Evolutionary conservation across 1,140 invertebrate genomes (phyloP).

Genomic region (Gonioctena quinquepunctata): DNA sequence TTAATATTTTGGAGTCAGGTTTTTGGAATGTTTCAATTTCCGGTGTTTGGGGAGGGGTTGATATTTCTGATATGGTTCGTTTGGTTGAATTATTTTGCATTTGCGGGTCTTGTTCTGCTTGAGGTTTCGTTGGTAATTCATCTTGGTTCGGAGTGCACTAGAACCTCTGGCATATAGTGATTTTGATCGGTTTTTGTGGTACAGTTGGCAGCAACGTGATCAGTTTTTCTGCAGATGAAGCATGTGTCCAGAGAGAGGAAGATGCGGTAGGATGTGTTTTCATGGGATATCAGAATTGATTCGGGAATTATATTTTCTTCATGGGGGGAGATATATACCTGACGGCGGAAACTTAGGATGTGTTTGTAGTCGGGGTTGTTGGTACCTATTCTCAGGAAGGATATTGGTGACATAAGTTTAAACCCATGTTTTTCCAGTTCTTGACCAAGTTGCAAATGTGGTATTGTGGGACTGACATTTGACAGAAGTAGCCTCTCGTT

Average conservation of each 20-base stretch:
- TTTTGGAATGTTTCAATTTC: no score
- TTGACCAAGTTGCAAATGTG: neutral
- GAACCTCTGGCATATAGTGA: no score
- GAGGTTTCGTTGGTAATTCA: no score
- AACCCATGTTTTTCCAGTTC: neutral
- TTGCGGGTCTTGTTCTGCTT: no score
- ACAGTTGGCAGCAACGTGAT: neutral
- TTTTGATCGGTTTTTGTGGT: no score
- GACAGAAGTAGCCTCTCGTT: neutral
- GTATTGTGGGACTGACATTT: neutral
- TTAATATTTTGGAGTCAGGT: no score
- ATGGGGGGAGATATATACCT: neutral
- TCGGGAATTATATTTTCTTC: neutral
- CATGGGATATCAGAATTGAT: neutral
- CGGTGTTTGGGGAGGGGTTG: no score
- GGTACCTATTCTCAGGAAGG: neutral
- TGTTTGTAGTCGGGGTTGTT: neutral
- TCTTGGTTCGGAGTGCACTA: no score
- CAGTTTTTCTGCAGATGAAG: neutral
- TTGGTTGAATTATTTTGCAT: no score
- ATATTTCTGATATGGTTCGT: no score
- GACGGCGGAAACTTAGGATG: neutral
- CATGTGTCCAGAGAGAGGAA: neutral
- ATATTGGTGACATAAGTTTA: neutral
- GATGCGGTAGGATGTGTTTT: neutral